Conservation (phyloP, 2,888 invertebrate genomes). For the Pilophorus perplexus region DNA sequence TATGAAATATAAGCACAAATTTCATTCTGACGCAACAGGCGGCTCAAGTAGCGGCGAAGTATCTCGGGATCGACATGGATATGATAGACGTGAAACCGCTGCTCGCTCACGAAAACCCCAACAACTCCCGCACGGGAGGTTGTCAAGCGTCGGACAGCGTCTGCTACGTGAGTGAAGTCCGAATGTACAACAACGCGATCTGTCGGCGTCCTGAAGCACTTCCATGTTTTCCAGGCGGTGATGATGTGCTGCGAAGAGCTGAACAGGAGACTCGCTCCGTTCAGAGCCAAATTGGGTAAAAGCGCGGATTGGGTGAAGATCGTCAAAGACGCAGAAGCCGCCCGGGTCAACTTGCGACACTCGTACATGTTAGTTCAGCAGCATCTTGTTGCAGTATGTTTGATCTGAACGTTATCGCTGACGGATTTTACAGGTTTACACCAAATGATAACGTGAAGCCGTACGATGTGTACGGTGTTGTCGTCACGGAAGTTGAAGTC, state of each 20-base stretch:
- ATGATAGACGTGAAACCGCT: slow-evolving; percentile 65
- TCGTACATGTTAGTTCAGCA: slow-evolving; percentile 56
- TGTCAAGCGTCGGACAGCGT: slow-evolving; percentile 70
- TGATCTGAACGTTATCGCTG: neutral
- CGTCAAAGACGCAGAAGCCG: slow-evolving; percentile 56
- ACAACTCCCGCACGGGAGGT: slow-evolving; percentile 66
- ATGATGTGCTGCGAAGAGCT: slow-evolving; percentile 65
- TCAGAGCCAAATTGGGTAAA: slow-evolving; percentile 44
- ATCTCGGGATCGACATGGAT: slow-evolving; percentile 67
- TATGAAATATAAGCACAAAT: no score
- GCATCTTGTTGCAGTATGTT: slow-evolving; percentile 51
- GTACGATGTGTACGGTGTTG: slow-evolving; percentile 65
- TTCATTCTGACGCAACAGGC: slow-evolving; percentile 54
- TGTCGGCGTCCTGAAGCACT: no score
- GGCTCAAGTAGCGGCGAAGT: slow-evolving; percentile 71
- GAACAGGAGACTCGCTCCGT: slow-evolving; percentile 57
- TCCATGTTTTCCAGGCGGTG: slow-evolving; percentile 56
- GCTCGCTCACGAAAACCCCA: slow-evolving; percentile 64
- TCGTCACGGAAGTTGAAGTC: slow-evolving; percentile 69
- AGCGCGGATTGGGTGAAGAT: slow-evolving; percentile 51
- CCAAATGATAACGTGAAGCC: slow-evolving; percentile 53
- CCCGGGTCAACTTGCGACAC: slow-evolving; percentile 62
- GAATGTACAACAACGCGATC: no score
- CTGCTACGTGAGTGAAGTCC: slow-evolving; percentile 44
- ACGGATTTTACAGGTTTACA: slow-evolving; percentile 42